A percentile compares a stretch with the other conserved stretches of the same genome.
These are phyloP conservation scores for Chaetodon trifascialis DNA, from an alignment of 2,113 vertebrate species.

Conservation along the genomic window DNA sequence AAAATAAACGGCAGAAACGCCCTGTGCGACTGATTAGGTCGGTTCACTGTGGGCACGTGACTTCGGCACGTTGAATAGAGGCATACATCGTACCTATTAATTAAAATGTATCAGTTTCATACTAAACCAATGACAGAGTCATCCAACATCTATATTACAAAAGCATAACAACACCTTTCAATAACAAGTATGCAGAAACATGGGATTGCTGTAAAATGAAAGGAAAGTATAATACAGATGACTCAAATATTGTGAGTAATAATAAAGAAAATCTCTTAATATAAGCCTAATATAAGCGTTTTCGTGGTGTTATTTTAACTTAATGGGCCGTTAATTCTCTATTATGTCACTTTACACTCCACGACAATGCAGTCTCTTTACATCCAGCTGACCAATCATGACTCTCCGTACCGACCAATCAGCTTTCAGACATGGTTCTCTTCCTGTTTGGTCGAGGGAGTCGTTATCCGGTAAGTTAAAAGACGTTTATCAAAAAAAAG, in stretches of 20 bases:
- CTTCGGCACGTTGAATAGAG: no score
- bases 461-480: constrained; percentile 61
- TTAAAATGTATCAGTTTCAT: no score
- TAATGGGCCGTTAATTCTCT: background rate
- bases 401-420: constrained; percentile 51
- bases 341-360: no score
- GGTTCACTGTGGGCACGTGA: no score
- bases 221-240: background rate
- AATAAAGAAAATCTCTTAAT: background rate
- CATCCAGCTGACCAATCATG: constrained; percentile 44
- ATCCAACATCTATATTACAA: background rate
- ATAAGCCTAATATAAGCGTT: background rate
- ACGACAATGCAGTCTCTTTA: no score
- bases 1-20: no score
- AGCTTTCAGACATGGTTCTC: background rate
- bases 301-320: background rate
- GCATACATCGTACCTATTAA: background rate
- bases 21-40: no score
- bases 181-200: background rate
- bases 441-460: constrained; percentile 75
- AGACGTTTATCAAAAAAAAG: constrained; percentile 26
- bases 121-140: no score
- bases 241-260: background rate
- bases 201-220: background rate
- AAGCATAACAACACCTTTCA: background rate